Evolutionary conservation across 2,113 vertebrate genomes (phyloP).

Genomic region (Pelusios castaneus): DNA sequence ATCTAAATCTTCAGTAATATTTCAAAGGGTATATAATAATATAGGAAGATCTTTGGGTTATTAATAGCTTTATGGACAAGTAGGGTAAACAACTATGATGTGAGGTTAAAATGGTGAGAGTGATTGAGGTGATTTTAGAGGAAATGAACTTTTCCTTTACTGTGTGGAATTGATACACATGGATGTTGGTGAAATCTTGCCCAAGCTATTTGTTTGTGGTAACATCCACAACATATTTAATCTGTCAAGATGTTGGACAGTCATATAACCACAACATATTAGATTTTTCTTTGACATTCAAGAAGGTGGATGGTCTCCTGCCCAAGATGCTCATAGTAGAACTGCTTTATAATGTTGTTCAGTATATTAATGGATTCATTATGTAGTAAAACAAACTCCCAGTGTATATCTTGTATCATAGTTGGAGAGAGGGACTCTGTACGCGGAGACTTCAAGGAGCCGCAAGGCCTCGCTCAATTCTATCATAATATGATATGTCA

Average conservation of each 20-base stretch:
- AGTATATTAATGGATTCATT: neutral
- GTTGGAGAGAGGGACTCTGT: neutral
- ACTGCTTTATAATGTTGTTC: fast-evolving
- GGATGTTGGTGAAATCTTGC: neutral
- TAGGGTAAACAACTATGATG: neutral
- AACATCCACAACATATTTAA: neutral
- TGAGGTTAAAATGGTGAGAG: neutral
- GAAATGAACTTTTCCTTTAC: neutral
- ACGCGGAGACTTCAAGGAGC: neutral
- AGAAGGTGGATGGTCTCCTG: neutral
- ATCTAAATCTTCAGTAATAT: neutral
- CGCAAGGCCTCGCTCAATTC: neutral
- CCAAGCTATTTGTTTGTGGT: neutral
- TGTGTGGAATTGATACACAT: fast-evolving
- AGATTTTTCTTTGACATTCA: neutral
- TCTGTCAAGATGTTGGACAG: no score
- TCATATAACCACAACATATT: fast-evolving
- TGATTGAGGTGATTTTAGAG: neutral
- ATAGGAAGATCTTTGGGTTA: neutral
- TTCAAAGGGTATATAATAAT: neutral
- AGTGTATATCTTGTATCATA: neutral
- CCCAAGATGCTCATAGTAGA: neutral
- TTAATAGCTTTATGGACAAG: no score
- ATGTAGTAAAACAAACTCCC: neutral
- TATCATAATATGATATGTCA: neutral